Percentiles rank a stretch among this genome's conserved stretches.
These are phyloP conservation scores for Passer montanus DNA, from an alignment of 2,113 vertebrate genomes.

Conservation along the genomic window DNA sequence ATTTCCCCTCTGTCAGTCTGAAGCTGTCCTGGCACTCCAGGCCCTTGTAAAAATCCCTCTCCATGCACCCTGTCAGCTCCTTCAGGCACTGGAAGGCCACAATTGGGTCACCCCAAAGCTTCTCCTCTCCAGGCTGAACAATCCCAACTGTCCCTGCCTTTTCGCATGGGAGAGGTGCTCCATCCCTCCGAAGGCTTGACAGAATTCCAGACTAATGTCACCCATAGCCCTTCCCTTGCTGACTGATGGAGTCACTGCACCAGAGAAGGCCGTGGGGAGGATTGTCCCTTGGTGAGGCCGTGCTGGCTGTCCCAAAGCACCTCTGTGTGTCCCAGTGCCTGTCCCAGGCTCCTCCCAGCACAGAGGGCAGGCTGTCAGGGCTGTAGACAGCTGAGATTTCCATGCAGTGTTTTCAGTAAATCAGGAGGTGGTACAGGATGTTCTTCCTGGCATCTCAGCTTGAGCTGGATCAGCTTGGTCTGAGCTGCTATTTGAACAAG, in stretches of 20 bases:
- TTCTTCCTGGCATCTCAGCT: background rate
- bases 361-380: background rate
- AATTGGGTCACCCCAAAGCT: accelerated
- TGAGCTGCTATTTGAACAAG: background rate
- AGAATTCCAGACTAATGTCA: background rate
- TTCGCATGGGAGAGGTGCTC: background rate
- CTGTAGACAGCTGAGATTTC: background rate
- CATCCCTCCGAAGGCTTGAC: background rate
- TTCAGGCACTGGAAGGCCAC: background rate
- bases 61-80: accelerated
- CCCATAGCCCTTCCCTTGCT: background rate
- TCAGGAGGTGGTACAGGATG: background rate
- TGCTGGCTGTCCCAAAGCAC: background rate
- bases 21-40: background rate
- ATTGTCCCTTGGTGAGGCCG: accelerated
- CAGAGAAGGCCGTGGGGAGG: background rate
- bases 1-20: background rate
- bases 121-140: background rate
- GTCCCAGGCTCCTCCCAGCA: background rate
- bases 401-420: background rate
- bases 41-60: background rate
- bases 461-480: background rate
- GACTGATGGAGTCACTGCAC: background rate
- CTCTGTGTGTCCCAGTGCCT: background rate
- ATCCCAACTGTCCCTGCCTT: background rate